A percentile compares a stretch with the other conserved stretches of the same genome.
Conservation (phyloP, 2,113 vertebrate species). For the Pontoporia blainvillei region DNA sequence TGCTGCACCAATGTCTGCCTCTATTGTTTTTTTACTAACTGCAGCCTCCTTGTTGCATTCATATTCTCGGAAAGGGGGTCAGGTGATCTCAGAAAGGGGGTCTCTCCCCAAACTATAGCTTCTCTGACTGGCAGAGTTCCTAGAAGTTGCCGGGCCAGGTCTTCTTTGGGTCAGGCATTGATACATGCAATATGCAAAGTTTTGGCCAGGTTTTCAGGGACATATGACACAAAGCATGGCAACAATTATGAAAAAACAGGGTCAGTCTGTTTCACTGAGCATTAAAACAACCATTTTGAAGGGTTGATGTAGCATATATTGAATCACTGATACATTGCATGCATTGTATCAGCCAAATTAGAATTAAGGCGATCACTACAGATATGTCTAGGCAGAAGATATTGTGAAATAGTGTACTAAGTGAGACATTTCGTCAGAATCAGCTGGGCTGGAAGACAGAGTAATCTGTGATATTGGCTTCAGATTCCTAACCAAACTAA, state of each 20-base stretch:
- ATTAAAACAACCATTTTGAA: background rate
- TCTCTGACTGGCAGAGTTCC: background rate
- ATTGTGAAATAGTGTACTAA: background rate
- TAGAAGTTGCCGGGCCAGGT: background rate
- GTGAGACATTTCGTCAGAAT: background rate
- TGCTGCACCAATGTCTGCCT: background rate
- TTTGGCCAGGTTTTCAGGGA: background rate
- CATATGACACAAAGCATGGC: background rate
- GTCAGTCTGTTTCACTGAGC: background rate
- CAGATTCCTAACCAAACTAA: constrained; percentile 17
- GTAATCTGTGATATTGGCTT: background rate
- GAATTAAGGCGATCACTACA: background rate
- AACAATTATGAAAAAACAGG: background rate
- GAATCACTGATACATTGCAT: background rate
- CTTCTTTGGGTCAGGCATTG: background rate
- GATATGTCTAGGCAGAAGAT: background rate
- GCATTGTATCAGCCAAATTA: background rate
- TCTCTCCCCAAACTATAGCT: background rate
- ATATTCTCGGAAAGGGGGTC: background rate
- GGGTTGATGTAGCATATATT: background rate
- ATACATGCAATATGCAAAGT: background rate
- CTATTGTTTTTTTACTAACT: background rate
- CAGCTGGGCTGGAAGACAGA: background rate
- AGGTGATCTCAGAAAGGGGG: background rate
- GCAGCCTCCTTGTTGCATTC: background rate